Conservation (phyloP, 2,888 invertebrate genomes). For the Gastracanthus pulcherrimus region DNA sequence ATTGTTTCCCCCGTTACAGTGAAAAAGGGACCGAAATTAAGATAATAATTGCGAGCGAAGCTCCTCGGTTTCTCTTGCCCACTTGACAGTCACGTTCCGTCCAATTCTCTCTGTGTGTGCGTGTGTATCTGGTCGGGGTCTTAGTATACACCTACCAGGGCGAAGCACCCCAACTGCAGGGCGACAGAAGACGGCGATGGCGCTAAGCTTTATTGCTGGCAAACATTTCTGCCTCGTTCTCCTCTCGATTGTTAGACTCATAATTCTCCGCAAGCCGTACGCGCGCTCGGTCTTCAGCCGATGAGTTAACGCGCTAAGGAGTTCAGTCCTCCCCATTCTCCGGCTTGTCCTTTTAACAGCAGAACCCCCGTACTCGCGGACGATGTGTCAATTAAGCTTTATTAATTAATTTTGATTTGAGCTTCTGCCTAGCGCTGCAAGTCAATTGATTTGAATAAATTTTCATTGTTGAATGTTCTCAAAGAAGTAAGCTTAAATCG, state of each 20-base stretch:
- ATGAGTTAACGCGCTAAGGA: slow-evolving; percentile 49
- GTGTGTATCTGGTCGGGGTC: slow-evolving; percentile 38
- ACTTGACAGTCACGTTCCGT: slow-evolving; percentile 51
- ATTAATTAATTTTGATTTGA: slow-evolving; percentile 30
- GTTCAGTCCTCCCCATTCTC: not conserved
- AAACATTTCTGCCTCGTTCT: slow-evolving; percentile 59
- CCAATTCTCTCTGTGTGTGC: not conserved
- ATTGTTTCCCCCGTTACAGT: not conserved
- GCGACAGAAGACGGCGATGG: slow-evolving; percentile 40
- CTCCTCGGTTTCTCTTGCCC: slow-evolving; percentile 32
- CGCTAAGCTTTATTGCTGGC: slow-evolving; percentile 65
- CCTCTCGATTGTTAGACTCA: slow-evolving; percentile 43
- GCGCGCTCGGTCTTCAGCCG: slow-evolving; percentile 26
- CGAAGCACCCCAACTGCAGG: slow-evolving; percentile 59
- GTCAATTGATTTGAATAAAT: not conserved
- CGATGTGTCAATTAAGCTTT: slow-evolving; percentile 50
- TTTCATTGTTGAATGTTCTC: no score
- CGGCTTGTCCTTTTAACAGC: slow-evolving; percentile 12
- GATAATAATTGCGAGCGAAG: slow-evolving; percentile 40
- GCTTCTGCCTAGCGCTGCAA: no score
- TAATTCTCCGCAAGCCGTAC: slow-evolving; percentile 14
- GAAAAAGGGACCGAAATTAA: slow-evolving; percentile 40
- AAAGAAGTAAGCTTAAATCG: not conserved
- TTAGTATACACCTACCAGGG: not conserved
- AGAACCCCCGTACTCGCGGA: not conserved